phyloP scores from a whole-genome alignment of 2,797 vertebrate genomes.

The Sebastes melanostomus region DNA sequence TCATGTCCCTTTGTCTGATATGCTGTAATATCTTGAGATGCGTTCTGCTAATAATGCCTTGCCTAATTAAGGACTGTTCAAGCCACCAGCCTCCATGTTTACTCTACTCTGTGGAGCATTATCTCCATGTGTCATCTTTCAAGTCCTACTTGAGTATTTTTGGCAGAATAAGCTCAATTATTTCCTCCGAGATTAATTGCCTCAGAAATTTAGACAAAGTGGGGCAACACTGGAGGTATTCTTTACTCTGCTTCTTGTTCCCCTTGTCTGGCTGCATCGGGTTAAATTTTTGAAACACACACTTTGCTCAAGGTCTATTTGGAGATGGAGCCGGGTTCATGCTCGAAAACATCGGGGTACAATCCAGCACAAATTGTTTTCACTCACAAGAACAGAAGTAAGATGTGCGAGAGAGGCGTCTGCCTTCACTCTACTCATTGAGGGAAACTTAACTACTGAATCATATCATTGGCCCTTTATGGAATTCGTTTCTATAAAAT shows the following conservation, averaged over 20 bases:
- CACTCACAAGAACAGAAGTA: conserved; percentile 12
- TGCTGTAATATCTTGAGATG: not conserved
- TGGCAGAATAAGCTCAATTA: conserved; percentile 65
- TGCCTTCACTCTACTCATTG: conserved; percentile 20
- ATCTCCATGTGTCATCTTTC: conserved; percentile 65
- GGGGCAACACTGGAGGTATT: conserved; percentile 53
- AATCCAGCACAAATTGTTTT: conserved; percentile 36
- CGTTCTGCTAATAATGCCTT: conserved; percentile 20
- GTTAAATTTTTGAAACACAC: conserved; percentile 34
- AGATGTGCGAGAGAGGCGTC: conserved; percentile 3
- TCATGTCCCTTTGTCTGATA: not conserved
- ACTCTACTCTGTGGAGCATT: conserved; percentile 41
- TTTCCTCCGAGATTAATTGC: conserved; percentile 72
- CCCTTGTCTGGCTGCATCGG: conserved; percentile 11
- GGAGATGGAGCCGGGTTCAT: conserved; percentile 33
- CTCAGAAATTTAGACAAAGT: conserved; percentile 60
- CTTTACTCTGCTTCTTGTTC: conserved; percentile 19
- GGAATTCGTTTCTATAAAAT: not conserved
- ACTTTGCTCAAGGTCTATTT: conserved; percentile 30
- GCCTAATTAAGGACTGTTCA: conserved; percentile 66
- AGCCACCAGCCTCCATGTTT: conserved; percentile 55
- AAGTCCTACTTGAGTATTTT: conserved; percentile 58
- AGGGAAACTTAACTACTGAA: conserved; percentile 20
- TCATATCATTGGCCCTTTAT: not conserved
- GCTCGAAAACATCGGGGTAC: conserved; percentile 20